Evolutionary conservation across 2,888 invertebrate genomes (phyloP).

Genomic region (Dorcus parallelipipedus): DNA sequence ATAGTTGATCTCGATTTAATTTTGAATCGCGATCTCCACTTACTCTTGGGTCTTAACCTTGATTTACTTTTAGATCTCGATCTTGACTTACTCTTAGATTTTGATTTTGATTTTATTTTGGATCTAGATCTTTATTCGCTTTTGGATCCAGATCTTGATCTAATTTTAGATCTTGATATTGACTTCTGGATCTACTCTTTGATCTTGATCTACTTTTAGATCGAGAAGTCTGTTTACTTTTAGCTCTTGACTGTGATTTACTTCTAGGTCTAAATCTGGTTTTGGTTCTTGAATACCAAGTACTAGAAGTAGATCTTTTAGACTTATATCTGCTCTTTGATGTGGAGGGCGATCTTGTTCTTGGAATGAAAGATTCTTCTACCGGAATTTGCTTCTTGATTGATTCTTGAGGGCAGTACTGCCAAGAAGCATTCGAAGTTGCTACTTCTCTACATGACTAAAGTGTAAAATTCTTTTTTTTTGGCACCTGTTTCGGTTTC

Average conservation of each 20-base stretch:
- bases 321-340: constrained; percentile 45
- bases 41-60: constrained; percentile 34
- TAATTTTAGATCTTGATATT: constrained; percentile 36
- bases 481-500: too few species aligned
- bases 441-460: too few species aligned
- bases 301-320: constrained; percentile 31
- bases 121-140: constrained; percentile 45
- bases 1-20: too few species aligned
- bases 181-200: constrained; percentile 24
- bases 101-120: constrained; percentile 39
- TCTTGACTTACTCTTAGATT: constrained; percentile 32
- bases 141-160: constrained; percentile 39
- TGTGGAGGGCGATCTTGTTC: constrained; percentile 30
- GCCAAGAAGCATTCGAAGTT: too few species aligned
- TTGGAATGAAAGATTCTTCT: constrained; percentile 35
- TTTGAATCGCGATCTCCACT: constrained; percentile 24
- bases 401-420: constrained; percentile 33
- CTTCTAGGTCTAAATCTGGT: constrained; percentile 45
- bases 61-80: constrained; percentile 31
- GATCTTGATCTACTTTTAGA: constrained; percentile 22
- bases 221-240: constrained; percentile 35
- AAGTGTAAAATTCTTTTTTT: too few species aligned
- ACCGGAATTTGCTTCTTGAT: constrained; percentile 49
- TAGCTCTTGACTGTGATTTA: constrained; percentile 45
- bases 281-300: constrained; percentile 40